Base-by-base conservation (phyloP, 2,113 vertebrate species). In the Tachycineta bicolor region DNA sequence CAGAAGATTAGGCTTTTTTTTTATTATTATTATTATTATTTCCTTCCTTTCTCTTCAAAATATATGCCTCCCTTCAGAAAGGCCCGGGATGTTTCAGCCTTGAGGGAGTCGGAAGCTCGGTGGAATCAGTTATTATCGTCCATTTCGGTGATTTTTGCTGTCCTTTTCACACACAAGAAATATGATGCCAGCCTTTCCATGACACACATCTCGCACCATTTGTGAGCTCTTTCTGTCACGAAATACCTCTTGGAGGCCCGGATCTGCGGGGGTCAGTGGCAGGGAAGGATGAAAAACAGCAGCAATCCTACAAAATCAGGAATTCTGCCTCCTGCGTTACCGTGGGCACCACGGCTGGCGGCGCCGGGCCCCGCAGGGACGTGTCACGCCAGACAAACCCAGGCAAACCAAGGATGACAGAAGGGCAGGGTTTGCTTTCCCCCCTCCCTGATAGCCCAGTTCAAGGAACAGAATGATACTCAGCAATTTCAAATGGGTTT, bases 101-200 rank as follows among this genome's bases (percentile, higher is more conserved):
- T 96, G 92, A 95, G 94, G 89, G 96, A 96, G 90, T 20, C 83
- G 79, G 69, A 26, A 59, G 75, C 87, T 50, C 50, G 28, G 4
- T 7, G 16, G 75, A 80, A 87, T 59, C 33, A 28, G 56, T 71
- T 67, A 58, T 82, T 80, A 83, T 47, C 28, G 76, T 17, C 59
- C 15, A n/a, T 71, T 62, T 25, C 1, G 2, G 12, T 52, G 90
- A 88, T 78, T 84, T 58, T 17, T 37, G 44, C 81, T 58, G 89
- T 91, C 59, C 69, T 58, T 65, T 86, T 26, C 22, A 1, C 37
- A 10, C 65, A 7, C 17, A 49, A 58, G 94, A 93, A 87, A 78
- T 91, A 97, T 53, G 90, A 89, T 7, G 87, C 58, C 93, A 94
- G n/a, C 78, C 81, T 91, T 82, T 94, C 87, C 86, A 17, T 14